Evolutionary conservation across 2,888 invertebrate genomes (phyloP), one percentile per base, ranked within the genome.

Genomic region (Ectemnius cavifrons): DNA sequence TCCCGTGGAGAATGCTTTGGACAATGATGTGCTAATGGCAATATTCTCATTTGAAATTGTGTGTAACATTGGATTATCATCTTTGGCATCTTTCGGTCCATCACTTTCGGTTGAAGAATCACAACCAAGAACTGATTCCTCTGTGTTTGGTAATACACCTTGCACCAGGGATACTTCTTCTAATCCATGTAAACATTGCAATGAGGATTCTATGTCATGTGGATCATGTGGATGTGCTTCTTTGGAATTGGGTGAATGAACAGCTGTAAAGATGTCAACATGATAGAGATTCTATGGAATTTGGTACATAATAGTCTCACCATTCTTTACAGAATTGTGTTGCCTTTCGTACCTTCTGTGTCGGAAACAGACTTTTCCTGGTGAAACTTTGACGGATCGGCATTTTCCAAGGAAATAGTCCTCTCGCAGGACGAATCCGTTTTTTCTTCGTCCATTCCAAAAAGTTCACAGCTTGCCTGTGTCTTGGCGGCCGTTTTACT

Each of bases 371-470:
- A 20, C 16, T 58, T 45, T 18, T 63, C 60, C 46, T 28, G 4
- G 16, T 20, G 47, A 45, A n/a, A 67, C 37, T 73, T 49, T 8
- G 11, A 11, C 5, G 62, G 23, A 49, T 70, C 58, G 5, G 37
- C n/a, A 47, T 58, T 56, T 46, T 61, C 56, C 1, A 37, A 14
- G 56, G 23, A n/a, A 8, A 20, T 18, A 16, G 45, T 57, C 23
- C 59, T 63, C 2, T 69, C 18, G 5, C 1, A 20, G n/a, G 46
- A 27, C n/a, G 37, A 47, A 13, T 72, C 63, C 2, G 63, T 71
- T 56, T 60, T 75, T 47, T 62, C 66, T 49, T 72, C 77, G 20
- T 69, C 73, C 82, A 82, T 82, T 37, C 71, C 73, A 63, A 28
- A 63, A 63, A 14, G n/a, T 57, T 23, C 1, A 60, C 67, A 63